Conservation (phyloP, 2,113 vertebrate genomes). For the Takifugu bimaculatus region DNA sequence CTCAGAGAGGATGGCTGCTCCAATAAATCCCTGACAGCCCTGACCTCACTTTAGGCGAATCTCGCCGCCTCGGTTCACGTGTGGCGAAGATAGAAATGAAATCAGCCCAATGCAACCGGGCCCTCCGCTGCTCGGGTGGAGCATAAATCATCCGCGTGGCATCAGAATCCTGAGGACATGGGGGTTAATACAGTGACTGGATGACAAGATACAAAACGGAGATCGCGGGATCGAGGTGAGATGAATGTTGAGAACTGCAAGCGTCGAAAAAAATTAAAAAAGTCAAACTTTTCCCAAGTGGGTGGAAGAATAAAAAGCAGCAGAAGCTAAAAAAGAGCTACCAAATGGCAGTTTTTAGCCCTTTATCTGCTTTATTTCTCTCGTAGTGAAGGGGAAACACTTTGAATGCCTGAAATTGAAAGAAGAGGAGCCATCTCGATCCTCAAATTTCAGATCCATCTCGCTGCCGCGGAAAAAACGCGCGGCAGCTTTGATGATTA, state of each 20-base stretch:
- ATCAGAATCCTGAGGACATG: neutral
- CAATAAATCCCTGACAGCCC: slow-evolving; percentile 6
- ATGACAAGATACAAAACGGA: slow-evolving; percentile 2
- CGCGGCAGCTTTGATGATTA: no score
- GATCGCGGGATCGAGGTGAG: neutral
- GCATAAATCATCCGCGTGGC: slow-evolving; percentile 14
- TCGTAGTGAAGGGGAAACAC: no score
- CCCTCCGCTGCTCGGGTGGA: slow-evolving; percentile 6
- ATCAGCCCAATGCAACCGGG: slow-evolving; percentile 10
- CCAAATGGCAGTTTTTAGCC: no score
- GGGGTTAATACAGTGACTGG: slow-evolving; percentile 3
- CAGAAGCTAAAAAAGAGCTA: neutral
- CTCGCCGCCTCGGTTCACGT: neutral
- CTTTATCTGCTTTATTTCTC: no score
- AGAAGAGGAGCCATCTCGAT: no score
- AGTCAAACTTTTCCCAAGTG: no score
- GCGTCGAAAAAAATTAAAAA: neutral
- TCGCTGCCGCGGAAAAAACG: no score
- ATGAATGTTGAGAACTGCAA: neutral
- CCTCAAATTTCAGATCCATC: no score
- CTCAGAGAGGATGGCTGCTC: slow-evolving; percentile 12
- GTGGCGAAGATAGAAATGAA: slow-evolving; percentile 19
- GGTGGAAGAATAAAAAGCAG: neutral
- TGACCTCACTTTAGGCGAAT: slow-evolving; percentile 21
- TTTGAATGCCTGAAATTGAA: no score